Percentiles rank a stretch among this genome's conserved stretches.
phyloP scores from a whole-genome alignment of 92 coral and sea anemone species.

The Bergia sp. region DNA sequence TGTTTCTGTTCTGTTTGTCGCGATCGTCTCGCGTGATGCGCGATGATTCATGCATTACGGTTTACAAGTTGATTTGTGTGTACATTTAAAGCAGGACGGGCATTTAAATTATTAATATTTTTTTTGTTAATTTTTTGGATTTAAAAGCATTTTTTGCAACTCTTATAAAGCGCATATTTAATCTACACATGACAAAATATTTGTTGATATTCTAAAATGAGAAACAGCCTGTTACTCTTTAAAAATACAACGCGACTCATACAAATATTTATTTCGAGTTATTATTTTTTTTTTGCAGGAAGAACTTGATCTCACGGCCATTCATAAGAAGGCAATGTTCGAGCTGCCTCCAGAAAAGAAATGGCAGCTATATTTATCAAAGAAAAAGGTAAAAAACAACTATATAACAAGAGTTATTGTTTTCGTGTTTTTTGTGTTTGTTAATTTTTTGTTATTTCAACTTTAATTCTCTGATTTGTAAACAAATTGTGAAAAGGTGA shows the following conservation, averaged over 20 bases:
- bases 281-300: conserved; percentile 68
- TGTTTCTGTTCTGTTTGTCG: not conserved
- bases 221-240: not conserved
- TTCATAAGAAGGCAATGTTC: conserved; percentile 95
- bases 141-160: not conserved
- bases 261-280: conserved; percentile 10
- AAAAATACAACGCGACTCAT: not conserved
- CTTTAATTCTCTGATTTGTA: not conserved
- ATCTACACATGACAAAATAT: not conserved
- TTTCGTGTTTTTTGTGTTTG: not conserved
- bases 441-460: not conserved
- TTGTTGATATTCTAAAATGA: not conserved
- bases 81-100: conserved; percentile 27
- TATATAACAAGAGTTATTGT: not conserved
- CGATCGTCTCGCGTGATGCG: conserved; percentile 41
- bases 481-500: not conserved
- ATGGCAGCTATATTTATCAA: conserved; percentile 98
- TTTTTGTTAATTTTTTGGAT: not conserved
- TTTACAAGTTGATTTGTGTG: not conserved
- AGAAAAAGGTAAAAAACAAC: conserved; percentile 79
- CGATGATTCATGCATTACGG: conserved; percentile 32
- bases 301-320: conserved; percentile 97
- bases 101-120: conserved; percentile 29
- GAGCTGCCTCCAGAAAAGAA: conserved; percentile 98
- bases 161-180: not conserved